Evolutionary conservation across 2,888 invertebrate genomes (phyloP).

Genomic region (Harpalus rubripes): DNA sequence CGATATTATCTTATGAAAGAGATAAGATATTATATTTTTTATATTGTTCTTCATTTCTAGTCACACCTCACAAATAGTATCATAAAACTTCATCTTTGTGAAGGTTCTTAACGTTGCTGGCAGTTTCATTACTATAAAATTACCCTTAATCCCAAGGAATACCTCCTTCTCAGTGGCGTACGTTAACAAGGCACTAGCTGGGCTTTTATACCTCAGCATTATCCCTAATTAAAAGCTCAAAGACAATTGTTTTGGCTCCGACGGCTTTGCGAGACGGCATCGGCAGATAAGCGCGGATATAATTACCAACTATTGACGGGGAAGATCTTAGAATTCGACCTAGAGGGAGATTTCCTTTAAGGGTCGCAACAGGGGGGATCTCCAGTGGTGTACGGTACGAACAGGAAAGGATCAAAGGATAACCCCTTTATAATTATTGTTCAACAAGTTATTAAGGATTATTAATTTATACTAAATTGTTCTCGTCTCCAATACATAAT

Average conservation of each 20-base stretch:
- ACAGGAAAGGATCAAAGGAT: slow-evolving; percentile 25
- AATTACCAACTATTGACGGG: slow-evolving; percentile 50
- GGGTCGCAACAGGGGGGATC: not conserved
- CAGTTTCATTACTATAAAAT: slow-evolving; percentile 49
- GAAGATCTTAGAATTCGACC: slow-evolving; percentile 27
- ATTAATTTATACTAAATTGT: slow-evolving; percentile 36
- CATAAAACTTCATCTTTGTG: not conserved
- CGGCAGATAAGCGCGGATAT: slow-evolving; percentile 48
- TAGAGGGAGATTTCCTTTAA: not conserved
- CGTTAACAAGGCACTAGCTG: slow-evolving; percentile 46
- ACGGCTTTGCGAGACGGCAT: slow-evolving; percentile 41
- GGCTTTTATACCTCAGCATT: slow-evolving; percentile 49
- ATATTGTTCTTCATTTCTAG: too few relatives aligned
- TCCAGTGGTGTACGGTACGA: slow-evolving; percentile 15
- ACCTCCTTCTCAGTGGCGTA: slow-evolving; percentile 33
- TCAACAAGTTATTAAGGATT: slow-evolving; percentile 40
- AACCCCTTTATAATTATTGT: slow-evolving; percentile 35
- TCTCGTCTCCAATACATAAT: not conserved
- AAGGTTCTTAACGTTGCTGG: slow-evolving; percentile 4
- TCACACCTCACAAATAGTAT: too few relatives aligned
- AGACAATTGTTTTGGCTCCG: slow-evolving; percentile 60
- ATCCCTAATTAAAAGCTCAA: slow-evolving; percentile 61
- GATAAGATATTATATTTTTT: too few relatives aligned
- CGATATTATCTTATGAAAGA: too few relatives aligned
- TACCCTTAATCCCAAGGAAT: slow-evolving; percentile 14